These are phyloP conservation scores for Falco peregrinus DNA, from an alignment of 2,797 vertebrate species.

Conservation along the genomic window DNA sequence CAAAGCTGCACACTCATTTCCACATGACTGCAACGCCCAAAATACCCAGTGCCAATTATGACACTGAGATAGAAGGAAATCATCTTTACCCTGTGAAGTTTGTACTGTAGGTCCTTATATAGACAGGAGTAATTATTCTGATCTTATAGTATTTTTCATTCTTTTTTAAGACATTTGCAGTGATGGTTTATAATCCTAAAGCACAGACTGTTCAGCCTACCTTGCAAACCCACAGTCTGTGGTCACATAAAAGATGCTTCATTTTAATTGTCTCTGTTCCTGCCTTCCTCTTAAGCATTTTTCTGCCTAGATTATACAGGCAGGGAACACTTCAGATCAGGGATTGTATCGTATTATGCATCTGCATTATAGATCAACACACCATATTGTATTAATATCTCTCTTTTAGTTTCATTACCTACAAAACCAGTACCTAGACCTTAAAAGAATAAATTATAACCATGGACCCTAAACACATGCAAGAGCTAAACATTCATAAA, in stretches of 20 bases:
- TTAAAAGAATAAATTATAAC: not conserved
- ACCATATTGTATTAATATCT: not conserved
- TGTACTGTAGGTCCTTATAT: not conserved
- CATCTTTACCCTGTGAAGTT: not conserved
- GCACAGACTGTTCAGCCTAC: not conserved
- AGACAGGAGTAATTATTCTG: not conserved
- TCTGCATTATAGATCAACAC: not conserved
- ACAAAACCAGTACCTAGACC: not conserved
- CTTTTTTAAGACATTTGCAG: not conserved
- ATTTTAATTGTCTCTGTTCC: not conserved
- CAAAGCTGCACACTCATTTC: slow-evolving; percentile 21
- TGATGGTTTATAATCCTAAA: not conserved
- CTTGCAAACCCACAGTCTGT: not conserved
- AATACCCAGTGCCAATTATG: slow-evolving; percentile 23
- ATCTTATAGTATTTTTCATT: not conserved
- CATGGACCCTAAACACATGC: not conserved
- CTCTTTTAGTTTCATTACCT: not conserved
- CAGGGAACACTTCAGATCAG: not conserved
- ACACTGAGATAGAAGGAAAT: slow-evolving; percentile 9
- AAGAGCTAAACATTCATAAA: not conserved
- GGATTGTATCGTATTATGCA: not conserved
- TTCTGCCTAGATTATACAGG: not conserved
- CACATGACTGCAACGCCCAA: slow-evolving; percentile 33
- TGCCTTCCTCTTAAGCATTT: not conserved
- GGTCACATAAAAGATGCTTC: not conserved